A percentile compares a stretch with the other conserved stretches of the same genome.
phyloP scores from a whole-genome alignment of 2,888 invertebrate genomes.

The Harpalus rufipes region DNA sequence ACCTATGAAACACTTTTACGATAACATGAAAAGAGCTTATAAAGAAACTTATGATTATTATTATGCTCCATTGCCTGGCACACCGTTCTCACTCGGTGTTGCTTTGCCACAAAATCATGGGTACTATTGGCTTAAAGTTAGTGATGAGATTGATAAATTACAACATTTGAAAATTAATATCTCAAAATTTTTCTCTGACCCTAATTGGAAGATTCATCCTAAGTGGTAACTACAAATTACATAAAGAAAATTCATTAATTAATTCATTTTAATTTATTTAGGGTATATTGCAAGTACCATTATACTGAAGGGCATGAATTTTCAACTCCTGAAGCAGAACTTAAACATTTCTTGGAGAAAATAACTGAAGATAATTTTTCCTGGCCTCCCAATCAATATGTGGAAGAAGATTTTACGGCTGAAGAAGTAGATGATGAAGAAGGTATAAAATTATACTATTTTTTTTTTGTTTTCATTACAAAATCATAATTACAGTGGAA shows the following conservation, averaged over 20 bases:
- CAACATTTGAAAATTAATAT: slow-evolving; percentile 82
- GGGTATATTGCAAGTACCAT: slow-evolving; percentile 93
- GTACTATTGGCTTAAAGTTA: slow-evolving; percentile 85
- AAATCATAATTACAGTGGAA: slow-evolving; percentile 78
- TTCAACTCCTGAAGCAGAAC: slow-evolving; percentile 85
- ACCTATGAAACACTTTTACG: slow-evolving; percentile 89
- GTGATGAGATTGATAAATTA: slow-evolving; percentile 86
- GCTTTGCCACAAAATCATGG: slow-evolving; percentile 91
- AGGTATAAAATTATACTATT: slow-evolving; percentile 40
- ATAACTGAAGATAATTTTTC: slow-evolving; percentile 81
- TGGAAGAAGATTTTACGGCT: slow-evolving; percentile 72
- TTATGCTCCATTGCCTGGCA: slow-evolving; percentile 88
- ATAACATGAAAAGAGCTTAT: slow-evolving; percentile 90
- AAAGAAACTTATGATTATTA: slow-evolving; percentile 90
- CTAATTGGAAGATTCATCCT: slow-evolving; percentile 89
- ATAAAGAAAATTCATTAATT: background rate
- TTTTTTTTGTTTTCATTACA: slow-evolving; percentile 6
- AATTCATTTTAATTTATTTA: slow-evolving; percentile 72
- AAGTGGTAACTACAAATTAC: slow-evolving; percentile 82
- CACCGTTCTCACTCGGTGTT: slow-evolving; percentile 92
- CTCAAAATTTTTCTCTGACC: slow-evolving; percentile 86
- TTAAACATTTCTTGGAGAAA: slow-evolving; percentile 86
- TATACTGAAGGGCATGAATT: slow-evolving; percentile 89
- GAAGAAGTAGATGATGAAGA: slow-evolving; percentile 73
- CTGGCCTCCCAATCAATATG: slow-evolving; percentile 77